A percentile compares a stretch with the other conserved stretches of the same genome.
phyloP scores from a whole-genome alignment of 2,888 invertebrate species.

The Rutpela maculata region DNA sequence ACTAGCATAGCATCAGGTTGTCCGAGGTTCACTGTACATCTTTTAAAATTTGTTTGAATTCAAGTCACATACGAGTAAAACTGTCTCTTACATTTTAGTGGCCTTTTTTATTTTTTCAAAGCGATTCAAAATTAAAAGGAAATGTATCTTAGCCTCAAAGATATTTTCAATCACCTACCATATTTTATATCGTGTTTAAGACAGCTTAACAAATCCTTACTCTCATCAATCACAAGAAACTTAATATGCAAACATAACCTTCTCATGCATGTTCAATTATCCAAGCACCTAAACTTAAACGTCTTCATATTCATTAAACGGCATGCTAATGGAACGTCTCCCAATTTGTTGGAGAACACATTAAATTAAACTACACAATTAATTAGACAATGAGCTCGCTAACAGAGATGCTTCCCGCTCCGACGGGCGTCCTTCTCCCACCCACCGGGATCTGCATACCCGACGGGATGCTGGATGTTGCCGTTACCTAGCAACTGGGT shows the following conservation, averaged over 20 bases:
- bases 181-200: not conserved
- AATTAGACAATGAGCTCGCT: slow-evolving; percentile 37
- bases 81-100: too few relatives aligned
- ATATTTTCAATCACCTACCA: too few relatives aligned
- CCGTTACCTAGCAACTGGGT: slow-evolving; percentile 49
- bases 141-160: too few relatives aligned
- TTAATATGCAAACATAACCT: not conserved
- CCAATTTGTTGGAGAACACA: slow-evolving; percentile 26
- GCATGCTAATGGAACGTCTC: slow-evolving; percentile 14
- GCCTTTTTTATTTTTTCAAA: too few relatives aligned
- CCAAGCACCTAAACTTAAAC: not conserved
- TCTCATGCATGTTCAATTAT: not conserved
- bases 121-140: too few relatives aligned
- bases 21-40: too few relatives aligned
- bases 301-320: not conserved
- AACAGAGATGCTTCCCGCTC: slow-evolving; percentile 8
- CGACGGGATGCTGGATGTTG: slow-evolving; percentile 39
- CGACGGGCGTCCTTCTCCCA: not conserved
- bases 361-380: slow-evolving; percentile 36
- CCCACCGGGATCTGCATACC: not conserved
- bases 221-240: not conserved
- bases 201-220: not conserved
- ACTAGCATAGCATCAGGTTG: too few relatives aligned
- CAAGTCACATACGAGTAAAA: too few relatives aligned
- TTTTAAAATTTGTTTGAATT: too few relatives aligned